Conservation (phyloP, 2,113 vertebrate genomes). For the Conger conger region DNA sequence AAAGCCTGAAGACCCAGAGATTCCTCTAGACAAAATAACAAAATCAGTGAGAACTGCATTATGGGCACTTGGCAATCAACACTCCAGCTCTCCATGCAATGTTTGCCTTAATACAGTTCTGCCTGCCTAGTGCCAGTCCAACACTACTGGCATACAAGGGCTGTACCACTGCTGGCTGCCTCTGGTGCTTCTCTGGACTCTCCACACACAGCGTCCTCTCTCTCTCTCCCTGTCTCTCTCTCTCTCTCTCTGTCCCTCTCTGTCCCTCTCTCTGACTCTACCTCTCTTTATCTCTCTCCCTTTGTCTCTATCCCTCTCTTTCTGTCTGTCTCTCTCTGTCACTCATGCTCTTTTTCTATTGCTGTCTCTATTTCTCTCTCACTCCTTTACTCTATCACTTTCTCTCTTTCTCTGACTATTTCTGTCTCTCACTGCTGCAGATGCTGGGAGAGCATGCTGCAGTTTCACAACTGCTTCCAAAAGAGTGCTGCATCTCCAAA, state of each 20-base stretch:
- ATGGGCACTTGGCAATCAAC: constrained; percentile 53
- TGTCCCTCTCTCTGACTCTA: constrained; percentile 50
- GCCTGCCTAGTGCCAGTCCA: constrained; percentile 74
- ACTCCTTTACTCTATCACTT: constrained; percentile 57
- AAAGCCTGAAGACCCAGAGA: constrained; percentile 22
- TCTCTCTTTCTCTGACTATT: constrained; percentile 65
- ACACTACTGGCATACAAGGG: constrained; percentile 72
- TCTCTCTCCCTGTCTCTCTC: constrained; percentile 53
- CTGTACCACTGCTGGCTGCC: constrained; percentile 63
- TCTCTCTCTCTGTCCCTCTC: constrained; percentile 53
- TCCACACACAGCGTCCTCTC: constrained; percentile 48
- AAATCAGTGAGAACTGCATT: constrained; percentile 39
- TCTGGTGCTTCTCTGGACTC: constrained; percentile 63
- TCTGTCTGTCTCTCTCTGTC: constrained; percentile 65
- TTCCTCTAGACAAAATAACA: constrained; percentile 43
- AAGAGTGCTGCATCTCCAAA: constrained; percentile 28
- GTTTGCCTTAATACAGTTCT: constrained; percentile 79
- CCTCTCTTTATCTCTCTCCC: constrained; percentile 54
- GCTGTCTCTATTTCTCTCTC: constrained; percentile 62
- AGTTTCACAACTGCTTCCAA: constrained; percentile 29
- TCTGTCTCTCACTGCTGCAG: constrained; percentile 43
- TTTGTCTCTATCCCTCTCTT: constrained; percentile 59
- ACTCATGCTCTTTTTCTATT: constrained; percentile 62
- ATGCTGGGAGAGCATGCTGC: constrained; percentile 26
- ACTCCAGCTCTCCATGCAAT: constrained; percentile 75